phyloP scores from a whole-genome alignment of 2,888 invertebrate genomes.

The Oeneis ivallda region DNA sequence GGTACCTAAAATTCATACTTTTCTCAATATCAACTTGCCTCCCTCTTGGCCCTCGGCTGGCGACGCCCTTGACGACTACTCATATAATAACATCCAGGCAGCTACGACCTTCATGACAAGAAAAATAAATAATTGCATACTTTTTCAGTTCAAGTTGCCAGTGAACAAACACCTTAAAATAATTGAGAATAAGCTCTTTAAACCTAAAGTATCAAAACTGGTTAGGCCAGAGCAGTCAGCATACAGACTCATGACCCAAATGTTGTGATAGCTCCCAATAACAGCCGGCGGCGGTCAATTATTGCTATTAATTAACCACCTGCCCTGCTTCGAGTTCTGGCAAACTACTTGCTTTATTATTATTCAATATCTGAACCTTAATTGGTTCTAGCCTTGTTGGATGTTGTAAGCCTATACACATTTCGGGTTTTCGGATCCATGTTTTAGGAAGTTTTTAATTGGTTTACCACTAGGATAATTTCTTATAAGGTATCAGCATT shows the following conservation, averaged over 20 bases:
- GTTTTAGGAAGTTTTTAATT: neutral
- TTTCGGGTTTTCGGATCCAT: slow-evolving; percentile 1
- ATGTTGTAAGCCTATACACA: slow-evolving; percentile 9
- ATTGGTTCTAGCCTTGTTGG: slow-evolving; percentile 27
- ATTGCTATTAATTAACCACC: slow-evolving; percentile 51
- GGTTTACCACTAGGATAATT: neutral
- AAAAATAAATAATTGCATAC: no score
- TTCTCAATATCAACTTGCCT: no score
- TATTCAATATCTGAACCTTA: slow-evolving; percentile 25
- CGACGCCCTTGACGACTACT: no score
- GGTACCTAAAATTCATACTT: no score
- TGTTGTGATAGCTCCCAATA: slow-evolving; percentile 69
- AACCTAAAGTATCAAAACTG: slow-evolving; percentile 45
- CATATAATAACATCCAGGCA: no score
- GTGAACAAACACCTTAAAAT: no score
- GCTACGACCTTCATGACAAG: no score
- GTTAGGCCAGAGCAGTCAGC: slow-evolving; percentile 33
- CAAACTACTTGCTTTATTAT: slow-evolving; percentile 31
- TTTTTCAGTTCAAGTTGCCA: no score
- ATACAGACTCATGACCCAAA: slow-evolving; percentile 76
- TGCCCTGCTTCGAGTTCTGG: slow-evolving; percentile 36
- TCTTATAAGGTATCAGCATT: no score
- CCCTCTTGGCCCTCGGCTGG: no score
- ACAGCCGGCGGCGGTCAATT: slow-evolving; percentile 72
- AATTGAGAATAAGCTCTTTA: no score